phyloP scores from a whole-genome alignment of 2,113 vertebrate genomes.

The Rousettus leschenaultii region DNA sequence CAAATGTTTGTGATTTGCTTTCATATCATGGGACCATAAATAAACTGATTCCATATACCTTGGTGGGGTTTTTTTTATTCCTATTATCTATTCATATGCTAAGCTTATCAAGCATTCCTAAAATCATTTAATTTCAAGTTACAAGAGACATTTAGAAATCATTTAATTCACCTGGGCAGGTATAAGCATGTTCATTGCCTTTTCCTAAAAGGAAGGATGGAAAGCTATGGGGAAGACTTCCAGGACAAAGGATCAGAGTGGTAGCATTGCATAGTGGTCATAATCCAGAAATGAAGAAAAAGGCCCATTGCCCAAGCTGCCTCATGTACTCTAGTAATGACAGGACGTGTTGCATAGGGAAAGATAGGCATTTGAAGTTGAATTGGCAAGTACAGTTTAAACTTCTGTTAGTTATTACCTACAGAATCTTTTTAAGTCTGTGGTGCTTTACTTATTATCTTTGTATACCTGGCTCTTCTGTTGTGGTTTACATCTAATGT shows the following conservation, averaged over 20 bases:
- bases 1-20: conserved; percentile 1
- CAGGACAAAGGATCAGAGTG: conserved; percentile 42
- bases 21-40: neutral
- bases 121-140: conserved; percentile 21
- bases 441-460: conserved; percentile 43
- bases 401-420: conserved; percentile 58
- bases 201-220: neutral
- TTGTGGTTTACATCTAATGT: conserved; percentile 61
- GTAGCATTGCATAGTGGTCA: neutral
- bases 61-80: neutral
- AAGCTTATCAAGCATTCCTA: neutral
- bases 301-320: conserved; percentile 17
- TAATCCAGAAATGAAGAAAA: conserved; percentile 61
- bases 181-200: conserved; percentile 15
- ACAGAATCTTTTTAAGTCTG: conserved; percentile 16
- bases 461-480: conserved; percentile 38
- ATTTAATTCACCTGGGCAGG: neutral
- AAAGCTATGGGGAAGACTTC: neutral
- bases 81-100: conserved; percentile 3
- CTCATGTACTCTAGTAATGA: neutral
- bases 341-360: neutral
- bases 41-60: neutral
- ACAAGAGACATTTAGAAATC: neutral
- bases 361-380: conserved; percentile 49
- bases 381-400: conserved; percentile 41